A percentile compares a stretch with the other conserved stretches of the same genome.
phyloP scores from a whole-genome alignment of 2,797 vertebrate genomes.

The Vipera latastei region DNA sequence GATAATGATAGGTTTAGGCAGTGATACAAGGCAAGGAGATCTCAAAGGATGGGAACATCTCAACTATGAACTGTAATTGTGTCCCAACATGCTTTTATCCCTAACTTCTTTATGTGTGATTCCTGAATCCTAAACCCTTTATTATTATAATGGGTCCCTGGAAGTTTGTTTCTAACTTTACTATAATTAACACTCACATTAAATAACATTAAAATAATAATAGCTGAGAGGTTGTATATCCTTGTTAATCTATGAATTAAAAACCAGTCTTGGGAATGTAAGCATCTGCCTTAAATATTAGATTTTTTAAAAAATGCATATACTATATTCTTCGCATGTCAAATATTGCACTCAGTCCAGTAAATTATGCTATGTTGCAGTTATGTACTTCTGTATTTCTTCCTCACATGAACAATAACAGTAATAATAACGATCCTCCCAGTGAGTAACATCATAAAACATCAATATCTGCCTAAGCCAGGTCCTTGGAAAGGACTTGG shows the following conservation, averaged over 20 bases:
- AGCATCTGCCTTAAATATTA: not conserved
- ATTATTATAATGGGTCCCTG: not conserved
- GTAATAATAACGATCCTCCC: not conserved
- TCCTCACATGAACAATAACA: not conserved
- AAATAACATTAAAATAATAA: not conserved
- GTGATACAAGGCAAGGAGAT: not conserved
- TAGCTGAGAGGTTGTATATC: not conserved
- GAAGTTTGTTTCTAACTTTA: not conserved
- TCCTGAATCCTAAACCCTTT: not conserved
- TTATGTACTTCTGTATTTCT: not conserved
- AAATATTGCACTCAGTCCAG: not conserved
- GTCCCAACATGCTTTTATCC: not conserved
- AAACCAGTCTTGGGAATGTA: not conserved
- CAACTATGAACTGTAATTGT: not conserved
- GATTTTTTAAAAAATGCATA: not conserved
- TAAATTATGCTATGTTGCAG: not conserved
- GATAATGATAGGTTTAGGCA: not conserved
- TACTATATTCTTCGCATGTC: not conserved
- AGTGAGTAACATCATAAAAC: not conserved
- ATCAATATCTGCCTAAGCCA: not conserved
- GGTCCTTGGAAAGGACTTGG: not conserved
- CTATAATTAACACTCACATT: not conserved
- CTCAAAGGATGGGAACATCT: not conserved
- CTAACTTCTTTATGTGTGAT: not conserved
- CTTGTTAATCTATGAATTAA: not conserved